Evolutionary conservation across 2,888 invertebrate genomes (phyloP).

Genomic region (Pachymerium ferrugineum): DNA sequence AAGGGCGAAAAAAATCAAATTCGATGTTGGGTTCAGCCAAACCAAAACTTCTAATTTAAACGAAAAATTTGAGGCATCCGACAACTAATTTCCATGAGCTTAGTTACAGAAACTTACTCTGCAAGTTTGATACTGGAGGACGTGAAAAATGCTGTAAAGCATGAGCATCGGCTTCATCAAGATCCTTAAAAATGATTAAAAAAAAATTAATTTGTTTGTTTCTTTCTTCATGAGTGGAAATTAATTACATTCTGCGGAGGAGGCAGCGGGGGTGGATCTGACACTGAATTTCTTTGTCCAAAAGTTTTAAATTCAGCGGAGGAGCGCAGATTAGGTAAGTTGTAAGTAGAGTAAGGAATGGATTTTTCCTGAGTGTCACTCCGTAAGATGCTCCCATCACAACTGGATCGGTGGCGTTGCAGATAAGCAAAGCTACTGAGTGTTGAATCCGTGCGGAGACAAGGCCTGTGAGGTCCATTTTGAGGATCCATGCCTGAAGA

Average conservation of each 20-base stretch:
- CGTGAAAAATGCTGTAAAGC: conserved; percentile 28
- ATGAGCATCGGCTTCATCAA: conserved; percentile 1
- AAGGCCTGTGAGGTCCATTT: background rate
- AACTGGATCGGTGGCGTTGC: conserved; percentile 16
- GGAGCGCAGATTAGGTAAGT: conserved; percentile 25
- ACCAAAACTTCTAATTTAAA: too few species aligned
- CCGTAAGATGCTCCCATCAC: conserved; percentile 1
- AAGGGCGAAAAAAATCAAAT: too few species aligned
- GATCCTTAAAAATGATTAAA: background rate
- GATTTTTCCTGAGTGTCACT: conserved; percentile 29
- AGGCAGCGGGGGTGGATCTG: conserved; percentile 7
- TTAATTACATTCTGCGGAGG: conserved; percentile 9
- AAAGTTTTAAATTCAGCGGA: conserved; percentile 31
- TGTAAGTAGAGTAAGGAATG: conserved; percentile 29
- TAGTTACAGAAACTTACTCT: background rate
- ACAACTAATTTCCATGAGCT: too few species aligned
- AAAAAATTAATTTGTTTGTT: background rate
- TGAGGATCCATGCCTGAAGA: conserved; percentile 29
- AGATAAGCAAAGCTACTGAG: conserved; percentile 29
- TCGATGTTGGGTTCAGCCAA: too few species aligned
- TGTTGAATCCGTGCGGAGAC: conserved; percentile 24
- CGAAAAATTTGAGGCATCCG: too few species aligned
- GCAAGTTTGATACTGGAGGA: background rate
- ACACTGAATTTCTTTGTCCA: conserved; percentile 18
- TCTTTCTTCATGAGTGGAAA: background rate